Evolutionary conservation across 2,888 invertebrate genomes (phyloP), one percentile per base, ranked within the genome.

Genomic region (Mimas tiliae): DNA sequence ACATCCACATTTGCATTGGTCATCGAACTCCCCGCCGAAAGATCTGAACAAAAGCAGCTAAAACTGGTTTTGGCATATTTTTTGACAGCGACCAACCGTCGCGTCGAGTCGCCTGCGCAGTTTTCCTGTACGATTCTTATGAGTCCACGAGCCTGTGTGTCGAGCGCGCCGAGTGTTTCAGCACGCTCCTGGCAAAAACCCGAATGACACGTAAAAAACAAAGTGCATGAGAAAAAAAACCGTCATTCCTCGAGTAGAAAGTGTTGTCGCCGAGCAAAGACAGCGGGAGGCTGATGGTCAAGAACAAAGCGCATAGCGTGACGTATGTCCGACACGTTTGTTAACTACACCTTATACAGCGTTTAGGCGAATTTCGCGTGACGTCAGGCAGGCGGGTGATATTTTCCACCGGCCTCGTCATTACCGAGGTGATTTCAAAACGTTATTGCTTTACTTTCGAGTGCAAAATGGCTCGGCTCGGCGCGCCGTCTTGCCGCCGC

Each of bases 21-120:
- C 91, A 89, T 90, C 91, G 91, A 91, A 91, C 91, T 88, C 83
- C 76, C 81, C 82, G 79, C 85, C 88, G 81, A 90, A 90, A 87
- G 80, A 84, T 85, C 85, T 83, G 85, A 85, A 90, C 87, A 84
- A 89, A 89, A 89, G 90, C 90, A 85, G 87, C 81, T 85, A 78
- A 87, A 93, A 92, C 92, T 91, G 92, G 93, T 93, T 93, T 85
- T 85, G 75, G 86, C 82, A 85, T 80, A 83, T 85, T 88, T 89
- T 90, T 90, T 85, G 90, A 80, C 83, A 81, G 79, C 81, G 77
- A 80, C 77, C 77, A 79, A 74, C 78, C 76, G 74, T 70, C 75
- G 27, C 27, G 27, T 27, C 75, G 27, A 1, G 27, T 27, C 27
- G 82, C 78, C 75, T 83, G 72, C 80, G 80, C 75, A 79, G 83